Conservation (phyloP, 1,140 invertebrate species). For the Halictus rubicundus region DNA sequence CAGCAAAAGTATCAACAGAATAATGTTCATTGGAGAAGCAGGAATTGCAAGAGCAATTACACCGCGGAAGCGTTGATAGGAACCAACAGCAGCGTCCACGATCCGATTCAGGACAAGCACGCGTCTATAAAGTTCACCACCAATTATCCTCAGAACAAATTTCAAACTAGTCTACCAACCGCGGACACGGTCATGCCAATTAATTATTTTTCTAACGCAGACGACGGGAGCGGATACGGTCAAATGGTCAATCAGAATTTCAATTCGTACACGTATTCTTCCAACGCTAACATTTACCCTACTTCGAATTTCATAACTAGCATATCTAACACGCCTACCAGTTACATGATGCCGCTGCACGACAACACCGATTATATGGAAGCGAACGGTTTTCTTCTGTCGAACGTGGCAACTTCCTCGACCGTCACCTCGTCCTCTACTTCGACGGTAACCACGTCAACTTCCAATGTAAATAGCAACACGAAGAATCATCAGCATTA, state of each 20-base stretch:
- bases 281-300: slow-evolving; percentile 78
- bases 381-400: slow-evolving; percentile 73
- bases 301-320: slow-evolving; percentile 77
- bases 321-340: slow-evolving; percentile 76
- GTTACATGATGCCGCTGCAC: slow-evolving; percentile 79
- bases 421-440: slow-evolving; percentile 60
- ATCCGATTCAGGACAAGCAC: slow-evolving; percentile 75
- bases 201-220: slow-evolving; percentile 77
- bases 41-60: slow-evolving; percentile 82
- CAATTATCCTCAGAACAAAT: slow-evolving; percentile 78
- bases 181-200: slow-evolving; percentile 75
- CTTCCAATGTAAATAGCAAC: slow-evolving; percentile 54
- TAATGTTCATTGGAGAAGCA: slow-evolving; percentile 74
- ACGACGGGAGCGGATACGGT: slow-evolving; percentile 73
- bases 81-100: slow-evolving; percentile 73
- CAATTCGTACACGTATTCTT: slow-evolving; percentile 77
- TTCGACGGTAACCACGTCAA: slow-evolving; percentile 52
- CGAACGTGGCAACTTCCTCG: slow-evolving; percentile 68
- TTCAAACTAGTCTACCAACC: slow-evolving; percentile 67
- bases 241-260: slow-evolving; percentile 79
- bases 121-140: slow-evolving; percentile 71
- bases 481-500: slow-evolving; percentile 72
- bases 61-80: slow-evolving; percentile 83
- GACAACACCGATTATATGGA: slow-evolving; percentile 78
- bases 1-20: slow-evolving; percentile 77